Conservation (phyloP, 2,888 invertebrate species). For the Parnassius apollo region DNA sequence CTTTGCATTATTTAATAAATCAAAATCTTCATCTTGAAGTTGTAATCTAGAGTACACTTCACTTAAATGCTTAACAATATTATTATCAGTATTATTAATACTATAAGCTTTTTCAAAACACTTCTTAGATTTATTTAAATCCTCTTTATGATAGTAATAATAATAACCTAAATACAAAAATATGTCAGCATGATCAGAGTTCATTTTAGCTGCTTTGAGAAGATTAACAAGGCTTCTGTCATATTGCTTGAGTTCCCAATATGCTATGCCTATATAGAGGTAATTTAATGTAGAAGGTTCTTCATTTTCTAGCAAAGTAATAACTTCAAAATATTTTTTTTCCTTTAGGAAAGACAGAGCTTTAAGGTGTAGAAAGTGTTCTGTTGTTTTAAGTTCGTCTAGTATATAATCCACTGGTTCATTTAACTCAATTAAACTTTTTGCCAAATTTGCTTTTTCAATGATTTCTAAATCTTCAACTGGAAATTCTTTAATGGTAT, state of each 20-base stretch:
- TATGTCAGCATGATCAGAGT: slow-evolving; percentile 87
- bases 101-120: slow-evolving; percentile 92
- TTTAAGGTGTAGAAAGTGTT: slow-evolving; percentile 64
- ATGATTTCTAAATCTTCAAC: slow-evolving; percentile 41
- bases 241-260: slow-evolving; percentile 81
- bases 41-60: slow-evolving; percentile 86
- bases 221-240: slow-evolving; percentile 83
- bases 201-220: slow-evolving; percentile 85
- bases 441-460: slow-evolving; percentile 58
- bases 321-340: slow-evolving; percentile 76
- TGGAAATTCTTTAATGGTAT: slow-evolving; percentile 53
- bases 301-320: slow-evolving; percentile 74
- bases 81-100: slow-evolving; percentile 84
- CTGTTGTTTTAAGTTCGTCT: slow-evolving; percentile 48
- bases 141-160: slow-evolving; percentile 83
- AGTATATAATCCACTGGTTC: slow-evolving; percentile 51
- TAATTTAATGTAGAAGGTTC: slow-evolving; percentile 68
- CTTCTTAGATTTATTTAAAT: slow-evolving; percentile 87
- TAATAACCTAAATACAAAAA: slow-evolving; percentile 89
- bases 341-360: slow-evolving; percentile 75
- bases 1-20: slow-evolving; percentile 76
- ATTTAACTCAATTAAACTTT: slow-evolving; percentile 61
- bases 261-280: slow-evolving; percentile 81
- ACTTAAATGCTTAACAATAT: slow-evolving; percentile 87
- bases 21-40: slow-evolving; percentile 84